Evolutionary conservation across 2,797 vertebrate genomes (phyloP), one percentile per base, ranked within the genome.

Genomic region (Onychomys leucogaster): DNA sequence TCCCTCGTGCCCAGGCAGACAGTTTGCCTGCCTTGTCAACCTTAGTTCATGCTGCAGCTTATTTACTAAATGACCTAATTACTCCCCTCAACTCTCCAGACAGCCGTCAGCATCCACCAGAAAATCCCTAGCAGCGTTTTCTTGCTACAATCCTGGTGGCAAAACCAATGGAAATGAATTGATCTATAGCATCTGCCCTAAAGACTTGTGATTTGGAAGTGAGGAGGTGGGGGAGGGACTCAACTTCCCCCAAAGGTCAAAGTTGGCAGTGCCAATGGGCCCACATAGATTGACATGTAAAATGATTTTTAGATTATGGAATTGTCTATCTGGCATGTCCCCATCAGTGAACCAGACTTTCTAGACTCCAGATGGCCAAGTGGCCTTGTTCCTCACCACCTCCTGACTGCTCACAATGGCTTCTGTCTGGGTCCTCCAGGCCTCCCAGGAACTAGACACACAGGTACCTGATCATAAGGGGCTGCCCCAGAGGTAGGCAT

Each of bases 341-440:
- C 37, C 41, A 3, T 21, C 41, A 41, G 19, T 5, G 11, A 88
- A 71, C 32, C 10, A 8, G 7, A 4, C 25, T 32, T n/a, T 57
- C 87, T 49, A 16, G 34, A 16, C 7, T 41, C 37, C 8, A 4
- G 1, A 2, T 6, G 4, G 27, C 5, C 49, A 3, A 6, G 57
- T 2, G 2, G 2, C 43, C 32, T 17, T 21, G 2, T 46, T 2
- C 5, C 9, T 0, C 6, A 0, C 21, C 55, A 4, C 25, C 29
- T 37, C 19, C 34, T 6, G 0, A 10, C 5, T 59, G 27, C 27
- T 25, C 12, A 0, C 6, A 23, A 1, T 0, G n/a, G 52, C 37
- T 69, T 80, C 75, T 57, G 34, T 9, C 43, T 32, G 46, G 46
- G 27, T 76, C 21, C 77, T 41, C 0, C 0, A 46, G 2, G 37